Percentiles rank a stretch among this genome's conserved stretches.
These are phyloP conservation scores for Rhyacichthys aspro DNA, from an alignment of 2,797 vertebrate genomes.

Conservation along the genomic window DNA sequence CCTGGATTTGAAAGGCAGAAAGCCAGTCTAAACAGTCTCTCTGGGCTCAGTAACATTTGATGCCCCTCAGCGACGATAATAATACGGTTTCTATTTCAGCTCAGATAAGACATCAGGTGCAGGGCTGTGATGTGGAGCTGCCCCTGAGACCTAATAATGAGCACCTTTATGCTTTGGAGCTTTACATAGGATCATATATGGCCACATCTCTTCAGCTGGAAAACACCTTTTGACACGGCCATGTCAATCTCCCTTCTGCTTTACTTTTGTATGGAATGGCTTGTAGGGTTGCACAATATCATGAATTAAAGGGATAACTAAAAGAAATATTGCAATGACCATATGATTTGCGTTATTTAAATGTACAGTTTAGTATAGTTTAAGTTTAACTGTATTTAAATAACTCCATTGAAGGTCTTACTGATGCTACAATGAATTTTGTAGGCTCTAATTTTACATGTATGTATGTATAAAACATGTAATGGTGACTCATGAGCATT, in stretches of 20 bases:
- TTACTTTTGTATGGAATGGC: background rate
- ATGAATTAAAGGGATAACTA: too few relatives aligned
- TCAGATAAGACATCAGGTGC: constrained; percentile 23
- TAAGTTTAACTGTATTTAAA: too few relatives aligned
- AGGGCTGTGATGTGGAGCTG: constrained; percentile 40
- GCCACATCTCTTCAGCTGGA: constrained; percentile 8
- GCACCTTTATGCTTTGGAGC: constrained; percentile 25
- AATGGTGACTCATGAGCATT: too few relatives aligned
- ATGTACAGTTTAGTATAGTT: too few relatives aligned
- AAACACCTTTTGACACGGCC: constrained; percentile 1
- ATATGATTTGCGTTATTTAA: too few relatives aligned
- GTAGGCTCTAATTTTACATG: too few relatives aligned
- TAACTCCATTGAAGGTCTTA: too few relatives aligned
- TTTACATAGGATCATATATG: constrained; percentile 6
- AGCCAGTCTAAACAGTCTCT: background rate
- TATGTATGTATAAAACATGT: too few relatives aligned
- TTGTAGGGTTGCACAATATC: too few relatives aligned
- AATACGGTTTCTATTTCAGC: constrained; percentile 38
- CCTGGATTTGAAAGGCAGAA: too few relatives aligned
- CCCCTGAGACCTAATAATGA: constrained; percentile 41
- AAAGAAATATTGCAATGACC: too few relatives aligned
- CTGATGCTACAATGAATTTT: too few relatives aligned
- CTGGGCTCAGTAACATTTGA: constrained; percentile 43
- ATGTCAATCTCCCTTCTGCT: background rate
- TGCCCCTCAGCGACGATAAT: constrained; percentile 23